Percentiles rank a stretch among this genome's conserved stretches.
Conservation (phyloP, 2,113 vertebrate genomes). For the Callaeas wilsoni region DNA sequence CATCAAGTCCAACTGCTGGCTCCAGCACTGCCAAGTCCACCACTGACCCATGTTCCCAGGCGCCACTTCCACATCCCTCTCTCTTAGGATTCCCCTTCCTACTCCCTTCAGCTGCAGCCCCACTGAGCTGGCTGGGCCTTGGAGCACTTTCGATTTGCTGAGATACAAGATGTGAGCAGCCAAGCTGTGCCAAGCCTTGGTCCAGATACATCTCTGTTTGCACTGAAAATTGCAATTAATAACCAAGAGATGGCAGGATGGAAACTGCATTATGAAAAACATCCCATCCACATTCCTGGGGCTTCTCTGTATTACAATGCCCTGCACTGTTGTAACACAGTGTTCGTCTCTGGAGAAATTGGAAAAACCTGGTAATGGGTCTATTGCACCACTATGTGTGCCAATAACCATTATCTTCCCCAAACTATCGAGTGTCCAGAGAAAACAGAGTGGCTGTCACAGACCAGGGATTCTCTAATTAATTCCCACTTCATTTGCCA, state of each 20-base stretch:
- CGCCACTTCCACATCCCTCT: too few relatives aligned
- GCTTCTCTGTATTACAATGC: not conserved
- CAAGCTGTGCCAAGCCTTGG: not conserved
- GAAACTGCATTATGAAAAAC: not conserved
- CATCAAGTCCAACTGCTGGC: not conserved
- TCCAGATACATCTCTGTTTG: not conserved
- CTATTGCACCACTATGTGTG: not conserved
- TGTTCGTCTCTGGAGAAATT: not conserved
- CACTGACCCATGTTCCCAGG: not conserved
- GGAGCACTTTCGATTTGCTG: not conserved
- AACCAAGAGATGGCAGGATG: not conserved
- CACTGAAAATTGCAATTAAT: not conserved
- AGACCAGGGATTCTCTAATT: not conserved
- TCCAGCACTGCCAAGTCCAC: not conserved
- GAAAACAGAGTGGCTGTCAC: not conserved
- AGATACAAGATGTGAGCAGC: not conserved
- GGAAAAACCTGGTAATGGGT: not conserved
- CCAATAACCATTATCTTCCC: not conserved
- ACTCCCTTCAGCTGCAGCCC: not conserved
- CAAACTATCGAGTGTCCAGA: not conserved
- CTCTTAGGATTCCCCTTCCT: not conserved
- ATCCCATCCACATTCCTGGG: not conserved
- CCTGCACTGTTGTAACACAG: not conserved
- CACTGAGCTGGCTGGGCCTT: not conserved
- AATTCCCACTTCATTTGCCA: not conserved